Evolutionary conservation across 2,113 vertebrate genomes (phyloP).

Genomic region (Riparia riparia): DNA sequence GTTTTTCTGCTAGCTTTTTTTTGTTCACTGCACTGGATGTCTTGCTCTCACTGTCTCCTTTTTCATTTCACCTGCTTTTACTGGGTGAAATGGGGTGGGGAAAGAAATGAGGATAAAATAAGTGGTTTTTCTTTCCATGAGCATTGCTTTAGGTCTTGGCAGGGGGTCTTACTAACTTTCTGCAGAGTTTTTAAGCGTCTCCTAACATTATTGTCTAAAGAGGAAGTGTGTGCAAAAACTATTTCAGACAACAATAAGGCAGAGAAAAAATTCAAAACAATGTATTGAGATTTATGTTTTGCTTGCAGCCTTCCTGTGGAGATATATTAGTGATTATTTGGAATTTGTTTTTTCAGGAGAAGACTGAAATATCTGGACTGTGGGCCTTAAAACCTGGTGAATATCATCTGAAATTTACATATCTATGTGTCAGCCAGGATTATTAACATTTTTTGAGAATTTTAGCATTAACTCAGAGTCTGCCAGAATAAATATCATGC

Average conservation of each 20-base stretch:
- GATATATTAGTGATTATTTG: neutral
- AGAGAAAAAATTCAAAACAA: neutral
- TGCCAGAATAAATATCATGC: neutral
- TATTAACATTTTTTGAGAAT: neutral
- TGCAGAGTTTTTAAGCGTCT: neutral
- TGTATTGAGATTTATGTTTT: neutral
- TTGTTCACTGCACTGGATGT: neutral
- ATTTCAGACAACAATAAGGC: neutral
- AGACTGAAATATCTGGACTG: neutral
- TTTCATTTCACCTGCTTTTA: neutral
- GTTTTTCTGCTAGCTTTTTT: neutral
- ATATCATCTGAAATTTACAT: neutral
- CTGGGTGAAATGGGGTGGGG: neutral
- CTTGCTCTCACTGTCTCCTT: neutral
- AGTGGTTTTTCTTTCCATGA: neutral
- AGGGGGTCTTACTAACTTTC: neutral
- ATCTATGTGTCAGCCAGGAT: neutral
- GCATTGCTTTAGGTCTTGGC: neutral
- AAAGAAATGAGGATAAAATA: neutral
- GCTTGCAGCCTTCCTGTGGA: neutral
- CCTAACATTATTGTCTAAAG: neutral
- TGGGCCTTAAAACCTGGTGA: neutral
- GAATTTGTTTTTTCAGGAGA: neutral
- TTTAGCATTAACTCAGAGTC: neutral
- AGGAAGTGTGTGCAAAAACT: neutral